Evolutionary conservation across 1,140 invertebrate genomes (phyloP).

Genomic region (Drosophila parvula): DNA sequence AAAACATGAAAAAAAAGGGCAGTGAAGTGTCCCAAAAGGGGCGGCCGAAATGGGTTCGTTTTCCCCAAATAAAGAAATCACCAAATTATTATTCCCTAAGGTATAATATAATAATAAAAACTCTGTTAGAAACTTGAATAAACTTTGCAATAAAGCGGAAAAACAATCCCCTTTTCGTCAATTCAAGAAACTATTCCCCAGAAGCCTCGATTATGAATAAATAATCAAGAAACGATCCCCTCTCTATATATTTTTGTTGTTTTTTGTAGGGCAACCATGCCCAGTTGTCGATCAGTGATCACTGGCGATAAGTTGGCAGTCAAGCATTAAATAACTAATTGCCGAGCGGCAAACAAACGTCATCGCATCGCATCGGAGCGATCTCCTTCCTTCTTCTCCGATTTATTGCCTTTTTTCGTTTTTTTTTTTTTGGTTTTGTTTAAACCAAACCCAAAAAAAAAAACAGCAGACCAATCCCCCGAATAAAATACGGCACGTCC

Average conservation of each 20-base stretch:
- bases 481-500: slow-evolving; percentile 32
- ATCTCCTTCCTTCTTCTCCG: slow-evolving; percentile 42
- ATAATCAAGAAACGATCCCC: background rate
- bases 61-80: background rate
- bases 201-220: background rate
- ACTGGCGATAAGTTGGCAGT: slow-evolving; percentile 29
- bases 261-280: slow-evolving; percentile 9
- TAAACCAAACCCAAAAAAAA: slow-evolving; percentile 9
- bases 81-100: background rate
- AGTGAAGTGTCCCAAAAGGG: slow-evolving; percentile 9
- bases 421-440: background rate
- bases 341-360: slow-evolving; percentile 34
- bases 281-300: background rate
- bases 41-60: background rate
- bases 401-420: background rate
- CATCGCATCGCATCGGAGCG: slow-evolving; percentile 38
- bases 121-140: no score
- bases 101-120: background rate
- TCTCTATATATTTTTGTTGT: background rate
- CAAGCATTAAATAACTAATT: slow-evolving; percentile 65
- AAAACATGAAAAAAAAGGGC: background rate
- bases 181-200: background rate
- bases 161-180: background rate
- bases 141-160: background rate
- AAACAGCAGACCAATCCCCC: slow-evolving; percentile 13